A percentile compares a stretch with the other conserved stretches of the same genome.
Evolutionary conservation across 1,140 invertebrate genomes (phyloP).

Genomic region (Lasioglossum albipes): DNA sequence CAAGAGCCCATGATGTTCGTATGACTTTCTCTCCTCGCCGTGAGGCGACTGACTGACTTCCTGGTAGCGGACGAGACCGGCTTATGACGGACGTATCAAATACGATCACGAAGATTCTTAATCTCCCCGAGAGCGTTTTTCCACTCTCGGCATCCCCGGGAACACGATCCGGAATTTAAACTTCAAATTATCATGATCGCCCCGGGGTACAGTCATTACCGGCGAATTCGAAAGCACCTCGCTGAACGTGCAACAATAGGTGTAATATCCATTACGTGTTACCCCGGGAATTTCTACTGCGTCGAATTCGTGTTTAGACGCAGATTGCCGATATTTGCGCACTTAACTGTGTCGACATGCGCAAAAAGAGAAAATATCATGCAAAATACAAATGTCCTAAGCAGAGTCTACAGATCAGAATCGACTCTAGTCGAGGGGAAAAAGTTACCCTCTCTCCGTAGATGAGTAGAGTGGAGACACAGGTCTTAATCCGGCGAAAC

Average conservation of each 20-base stretch:
- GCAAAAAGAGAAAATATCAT: too few relatives aligned
- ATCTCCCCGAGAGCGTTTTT: not conserved
- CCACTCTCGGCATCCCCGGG: not conserved
- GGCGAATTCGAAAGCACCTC: not conserved
- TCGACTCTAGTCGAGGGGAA: too few relatives aligned
- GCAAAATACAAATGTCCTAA: too few relatives aligned
- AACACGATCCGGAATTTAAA: constrained; percentile 24
- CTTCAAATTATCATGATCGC: constrained; percentile 36
- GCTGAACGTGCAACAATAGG: constrained; percentile 14
- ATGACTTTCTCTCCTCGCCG: constrained; percentile 72
- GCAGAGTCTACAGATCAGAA: too few relatives aligned
- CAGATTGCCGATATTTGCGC: too few relatives aligned
- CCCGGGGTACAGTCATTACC: constrained; percentile 27
- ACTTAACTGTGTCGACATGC: too few relatives aligned
- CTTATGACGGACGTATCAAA: constrained; percentile 41
- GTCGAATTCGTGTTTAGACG: too few relatives aligned
- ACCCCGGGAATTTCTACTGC: not conserved
- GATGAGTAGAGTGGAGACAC: too few relatives aligned
- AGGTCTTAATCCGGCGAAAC: too few relatives aligned
- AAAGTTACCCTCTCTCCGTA: too few relatives aligned
- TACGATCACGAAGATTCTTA: constrained; percentile 42
- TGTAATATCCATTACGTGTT: constrained; percentile 9
- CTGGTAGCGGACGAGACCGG: constrained; percentile 58
- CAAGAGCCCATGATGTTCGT: constrained; percentile 66
- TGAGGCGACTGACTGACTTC: constrained; percentile 66